These are phyloP conservation scores for Ernsta delagoae DNA, from an alignment of 2,888 invertebrate genomes.

Conservation along the genomic window DNA sequence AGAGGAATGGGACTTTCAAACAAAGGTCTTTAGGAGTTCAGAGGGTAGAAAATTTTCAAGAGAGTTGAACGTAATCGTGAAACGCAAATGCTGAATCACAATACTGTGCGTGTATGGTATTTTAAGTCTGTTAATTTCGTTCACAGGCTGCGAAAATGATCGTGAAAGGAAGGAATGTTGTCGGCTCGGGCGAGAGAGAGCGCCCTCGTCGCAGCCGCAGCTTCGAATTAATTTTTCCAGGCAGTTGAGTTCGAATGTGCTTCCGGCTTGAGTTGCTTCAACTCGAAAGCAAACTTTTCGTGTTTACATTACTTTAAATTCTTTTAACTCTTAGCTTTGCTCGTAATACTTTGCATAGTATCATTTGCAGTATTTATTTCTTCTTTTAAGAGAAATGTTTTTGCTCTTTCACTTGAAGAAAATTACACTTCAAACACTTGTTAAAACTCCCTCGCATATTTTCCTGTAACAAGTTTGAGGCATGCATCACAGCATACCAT, in stretches of 20 bases:
- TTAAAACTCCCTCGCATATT: constrained; percentile 45
- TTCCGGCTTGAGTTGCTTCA: constrained; percentile 76
- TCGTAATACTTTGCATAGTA: constrained; percentile 69
- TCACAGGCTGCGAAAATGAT: constrained; percentile 38
- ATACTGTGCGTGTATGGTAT: constrained; percentile 29
- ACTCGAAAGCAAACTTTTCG: constrained; percentile 81
- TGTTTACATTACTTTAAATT: constrained; percentile 81
- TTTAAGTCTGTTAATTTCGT: constrained; percentile 37
- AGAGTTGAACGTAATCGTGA: constrained; percentile 29
- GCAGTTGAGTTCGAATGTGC: constrained; percentile 82
- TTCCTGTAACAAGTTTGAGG: constrained; percentile 28
- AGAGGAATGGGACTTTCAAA: constrained; percentile 14
- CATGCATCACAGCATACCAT: constrained; percentile 40
- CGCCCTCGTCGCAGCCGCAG: constrained; percentile 58
- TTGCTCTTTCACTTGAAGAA: constrained; percentile 50
- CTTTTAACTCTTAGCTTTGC: constrained; percentile 75
- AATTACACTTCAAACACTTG: constrained; percentile 51
- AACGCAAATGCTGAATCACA: constrained; percentile 30
- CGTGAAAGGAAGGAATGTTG: constrained; percentile 42
- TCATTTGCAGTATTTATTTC: constrained; percentile 63
- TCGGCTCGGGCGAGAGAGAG: constrained; percentile 42
- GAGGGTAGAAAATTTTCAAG: constrained; percentile 31
- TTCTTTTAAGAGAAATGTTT: constrained; percentile 53
- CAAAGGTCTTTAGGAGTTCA: constrained; percentile 24
- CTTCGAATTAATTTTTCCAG: constrained; percentile 81